Evolutionary conservation across 1,140 invertebrate genomes (phyloP).

Genomic region (Holotrichia oblita): DNA sequence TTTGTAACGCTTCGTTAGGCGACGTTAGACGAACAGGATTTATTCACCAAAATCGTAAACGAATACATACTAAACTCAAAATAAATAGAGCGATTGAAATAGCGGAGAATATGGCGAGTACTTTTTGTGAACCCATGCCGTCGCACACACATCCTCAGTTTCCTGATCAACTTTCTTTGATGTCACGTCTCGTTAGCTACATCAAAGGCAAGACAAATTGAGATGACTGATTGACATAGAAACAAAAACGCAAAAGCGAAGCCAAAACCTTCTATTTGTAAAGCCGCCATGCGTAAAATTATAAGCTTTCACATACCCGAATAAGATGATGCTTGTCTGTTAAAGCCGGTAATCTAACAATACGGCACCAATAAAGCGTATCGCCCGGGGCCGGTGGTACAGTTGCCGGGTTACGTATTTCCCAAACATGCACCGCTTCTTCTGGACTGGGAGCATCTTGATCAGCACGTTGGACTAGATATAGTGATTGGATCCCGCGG

Average conservation of each 20-base stretch:
- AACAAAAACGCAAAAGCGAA: conserved; percentile 34
- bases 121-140: conserved; percentile 19
- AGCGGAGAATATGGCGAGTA: conserved; percentile 19
- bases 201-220: conserved; percentile 34
- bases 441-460: conserved; percentile 64
- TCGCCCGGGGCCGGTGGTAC: conserved; percentile 67
- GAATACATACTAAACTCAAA: conserved; percentile 20
- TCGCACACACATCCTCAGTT: conserved; percentile 9
- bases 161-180: conserved; percentile 39
- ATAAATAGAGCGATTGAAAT: conserved; percentile 31
- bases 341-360: conserved; percentile 69
- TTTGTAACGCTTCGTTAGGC: conserved; percentile 9
- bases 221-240: conserved; percentile 30
- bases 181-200: conserved; percentile 36
- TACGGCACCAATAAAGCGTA: conserved; percentile 74
- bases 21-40: neutral
- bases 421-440: conserved; percentile 64
- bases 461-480: conserved; percentile 71
- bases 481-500: conserved; percentile 70
- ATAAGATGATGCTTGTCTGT: conserved; percentile 74
- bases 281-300: conserved; percentile 42
- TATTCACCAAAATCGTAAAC: conserved; percentile 2
- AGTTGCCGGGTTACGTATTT: conserved; percentile 68
- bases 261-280: conserved; percentile 42
- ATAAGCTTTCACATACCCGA: conserved; percentile 64